Evolutionary conservation across 2,113 vertebrate species (phyloP).

Genomic region (Onychostoma macrolepis): DNA sequence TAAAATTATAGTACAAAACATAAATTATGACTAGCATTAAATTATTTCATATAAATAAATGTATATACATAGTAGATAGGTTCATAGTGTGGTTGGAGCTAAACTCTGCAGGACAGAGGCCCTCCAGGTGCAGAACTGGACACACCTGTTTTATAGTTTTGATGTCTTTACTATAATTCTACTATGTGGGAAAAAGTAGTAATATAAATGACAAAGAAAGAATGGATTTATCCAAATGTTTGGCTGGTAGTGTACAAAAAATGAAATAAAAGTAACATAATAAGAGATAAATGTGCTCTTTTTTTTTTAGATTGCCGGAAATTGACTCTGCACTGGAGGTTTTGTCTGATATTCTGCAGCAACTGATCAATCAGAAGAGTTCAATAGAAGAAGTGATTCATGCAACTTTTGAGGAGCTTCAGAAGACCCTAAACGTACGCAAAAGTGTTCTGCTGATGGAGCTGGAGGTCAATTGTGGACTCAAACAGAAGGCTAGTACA

Average conservation of each 20-base stretch:
- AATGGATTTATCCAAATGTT: background rate
- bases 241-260: background rate
- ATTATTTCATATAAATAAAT: too few relatives aligned
- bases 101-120: too few relatives aligned
- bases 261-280: background rate
- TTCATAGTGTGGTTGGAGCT: too few relatives aligned
- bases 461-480: constrained; percentile 96
- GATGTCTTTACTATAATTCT: background rate
- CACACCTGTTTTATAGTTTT: background rate
- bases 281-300: background rate
- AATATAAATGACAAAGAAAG: background rate
- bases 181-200: background rate
- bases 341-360: constrained; percentile 94
- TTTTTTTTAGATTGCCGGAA: constrained; percentile 86
- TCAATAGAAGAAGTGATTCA: constrained; percentile 94
- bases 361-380: constrained; percentile 91
- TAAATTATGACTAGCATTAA: too few relatives aligned
- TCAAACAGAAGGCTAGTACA: constrained; percentile 93
- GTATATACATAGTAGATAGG: too few relatives aligned
- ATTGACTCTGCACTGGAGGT: constrained; percentile 93
- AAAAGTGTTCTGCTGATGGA: constrained; percentile 98
- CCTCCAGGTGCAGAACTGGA: background rate
- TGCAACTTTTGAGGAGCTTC: constrained; percentile 90
- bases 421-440: constrained; percentile 94
- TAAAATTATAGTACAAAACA: too few relatives aligned